Evolutionary conservation across 2,797 vertebrate species (phyloP).

Genomic region (Myotis myotis): DNA sequence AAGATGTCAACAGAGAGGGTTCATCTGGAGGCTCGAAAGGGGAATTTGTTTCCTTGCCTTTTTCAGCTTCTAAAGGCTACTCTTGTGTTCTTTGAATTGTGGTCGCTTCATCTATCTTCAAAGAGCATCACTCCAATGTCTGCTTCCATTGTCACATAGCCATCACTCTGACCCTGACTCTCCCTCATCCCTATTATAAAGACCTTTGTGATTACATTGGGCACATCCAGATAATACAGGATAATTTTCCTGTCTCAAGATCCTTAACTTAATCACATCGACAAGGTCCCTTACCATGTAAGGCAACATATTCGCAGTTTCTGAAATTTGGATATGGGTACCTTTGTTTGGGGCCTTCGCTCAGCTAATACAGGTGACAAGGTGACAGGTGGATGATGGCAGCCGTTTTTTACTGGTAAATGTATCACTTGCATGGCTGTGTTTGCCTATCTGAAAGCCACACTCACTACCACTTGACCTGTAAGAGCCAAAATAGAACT

Average conservation of each 20-base stretch:
- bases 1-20: background rate
- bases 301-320: background rate
- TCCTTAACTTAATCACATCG: background rate
- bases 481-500: conserved; percentile 51
- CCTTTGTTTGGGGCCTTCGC: background rate
- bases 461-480: conserved; percentile 25
- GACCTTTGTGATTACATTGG: background rate
- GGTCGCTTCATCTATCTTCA: background rate
- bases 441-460: conserved; percentile 55
- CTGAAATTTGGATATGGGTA: background rate
- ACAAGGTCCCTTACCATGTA: background rate
- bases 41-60: background rate
- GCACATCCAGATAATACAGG: background rate
- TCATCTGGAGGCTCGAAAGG: background rate
- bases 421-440: background rate
- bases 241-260: background rate
- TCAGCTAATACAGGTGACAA: conserved; percentile 9
- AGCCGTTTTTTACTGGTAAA: conserved; percentile 29
- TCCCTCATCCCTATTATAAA: background rate
- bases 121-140: background rate
- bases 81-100: background rate
- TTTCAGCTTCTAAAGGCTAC: background rate
- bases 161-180: background rate
- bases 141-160: background rate
- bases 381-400: conserved; percentile 6